Conservation (phyloP, 2,113 vertebrate species). For the Sinocyclocheilus grahami region DNA sequence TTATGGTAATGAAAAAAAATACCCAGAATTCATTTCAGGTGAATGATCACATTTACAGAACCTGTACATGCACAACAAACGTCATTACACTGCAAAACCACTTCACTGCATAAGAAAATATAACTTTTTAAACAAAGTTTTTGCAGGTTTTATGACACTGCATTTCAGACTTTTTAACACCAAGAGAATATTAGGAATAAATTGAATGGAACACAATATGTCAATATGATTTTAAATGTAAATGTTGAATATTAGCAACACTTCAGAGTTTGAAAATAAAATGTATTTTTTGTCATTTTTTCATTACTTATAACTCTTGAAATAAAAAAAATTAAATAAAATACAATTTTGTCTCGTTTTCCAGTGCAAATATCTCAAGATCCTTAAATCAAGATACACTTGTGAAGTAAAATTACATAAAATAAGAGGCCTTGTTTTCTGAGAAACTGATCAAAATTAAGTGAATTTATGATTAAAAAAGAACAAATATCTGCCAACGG, state of each 20-base stretch:
- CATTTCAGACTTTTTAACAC: too few relatives aligned
- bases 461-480: too few relatives aligned
- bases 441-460: too few relatives aligned
- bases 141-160: too few relatives aligned
- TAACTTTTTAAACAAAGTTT: neutral
- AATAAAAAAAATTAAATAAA: neutral
- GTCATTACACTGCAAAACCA: neutral
- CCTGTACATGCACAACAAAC: neutral
- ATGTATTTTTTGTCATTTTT: neutral
- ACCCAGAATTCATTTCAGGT: slow-evolving; percentile 3
- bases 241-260: neutral
- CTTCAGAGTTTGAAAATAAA: neutral
- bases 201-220: neutral
- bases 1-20: neutral
- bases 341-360: neutral
- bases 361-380: too few relatives aligned
- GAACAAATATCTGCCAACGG: too few relatives aligned
- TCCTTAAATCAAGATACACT: neutral
- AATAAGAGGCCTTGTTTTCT: too few relatives aligned
- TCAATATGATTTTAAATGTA: neutral
- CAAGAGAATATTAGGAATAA: neutral
- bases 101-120: neutral
- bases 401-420: too few relatives aligned
- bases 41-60: slow-evolving; percentile 6
- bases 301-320: neutral